Base-by-base conservation (phyloP, 2,797 vertebrate genomes). In the Pseudopleuronectes americanus region DNA sequence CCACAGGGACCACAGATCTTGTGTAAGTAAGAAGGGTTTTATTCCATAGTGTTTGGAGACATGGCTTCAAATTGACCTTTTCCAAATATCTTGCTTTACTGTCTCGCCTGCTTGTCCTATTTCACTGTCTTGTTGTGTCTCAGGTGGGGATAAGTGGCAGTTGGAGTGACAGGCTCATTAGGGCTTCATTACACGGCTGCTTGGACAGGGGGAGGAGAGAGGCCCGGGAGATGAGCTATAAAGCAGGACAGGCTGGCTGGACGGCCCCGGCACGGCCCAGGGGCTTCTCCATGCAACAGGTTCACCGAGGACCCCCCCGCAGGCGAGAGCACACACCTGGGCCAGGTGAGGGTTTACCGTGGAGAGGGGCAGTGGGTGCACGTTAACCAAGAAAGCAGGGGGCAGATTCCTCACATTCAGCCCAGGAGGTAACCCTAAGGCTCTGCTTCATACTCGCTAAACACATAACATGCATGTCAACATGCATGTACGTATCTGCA, bases 121-220 rank as follows among this genome's bases (percentile, higher is more conserved):
- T 48, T 4, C 2, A 31, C 52, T 6, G 19, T 56, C 47, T 54
- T 4, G 23, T 31, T 22, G 26, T 69, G 57, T 68, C 53, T 68
- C 71, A 79, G 72, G 76, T 85, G 79, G 71, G 69, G 67, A 13
- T 75, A 57, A 82, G 77, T 84, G 84, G 85, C 81, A 86, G 77
- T 57, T 78, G 67, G 81, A 91, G 71, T 89, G 88, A 90, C 76
- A 76, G 81, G 61, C 69, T 92, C 83, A 90, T 91, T 92, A 89
- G 58, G 63, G 59, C 81, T 78, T 90, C 83, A 89, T 93, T 92
- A 90, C 88, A 91, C 59, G 80, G 76, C 53, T 89, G 82, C 76
- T 72, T 85, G 83, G 78, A 85, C 85, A 82, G 80, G 68, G 74
- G 70, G 84, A 85, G 87, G 75, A 77, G 61, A 72, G 61, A 77